phyloP scores from a whole-genome alignment of 1,140 invertebrate genomes.

The Neotoxoptera formosana region DNA sequence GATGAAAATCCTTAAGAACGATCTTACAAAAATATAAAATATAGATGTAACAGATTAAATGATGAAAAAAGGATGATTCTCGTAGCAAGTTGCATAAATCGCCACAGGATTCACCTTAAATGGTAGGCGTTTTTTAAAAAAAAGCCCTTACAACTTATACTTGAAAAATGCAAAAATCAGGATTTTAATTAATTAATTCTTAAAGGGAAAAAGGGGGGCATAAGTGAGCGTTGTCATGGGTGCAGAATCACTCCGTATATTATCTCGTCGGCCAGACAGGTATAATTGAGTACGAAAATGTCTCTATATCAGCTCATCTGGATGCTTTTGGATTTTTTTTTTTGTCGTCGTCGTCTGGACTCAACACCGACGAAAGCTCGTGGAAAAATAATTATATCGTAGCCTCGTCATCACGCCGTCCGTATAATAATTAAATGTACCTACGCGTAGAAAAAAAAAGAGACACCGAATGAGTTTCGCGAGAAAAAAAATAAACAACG shows the following conservation, averaged over 20 bases:
- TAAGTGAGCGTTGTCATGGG: neutral
- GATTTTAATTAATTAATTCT: neutral
- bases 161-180: neutral
- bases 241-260: neutral
- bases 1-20: too few species aligned
- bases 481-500: conserved; percentile 5
- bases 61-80: too few species aligned
- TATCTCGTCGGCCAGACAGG: neutral
- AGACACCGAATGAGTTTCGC: neutral
- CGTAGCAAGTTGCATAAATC: too few species aligned
- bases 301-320: neutral
- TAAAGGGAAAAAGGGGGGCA: neutral
- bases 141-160: neutral
- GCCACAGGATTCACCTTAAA: neutral
- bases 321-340: neutral
- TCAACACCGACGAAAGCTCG: neutral
- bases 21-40: too few species aligned
- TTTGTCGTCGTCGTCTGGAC: neutral
- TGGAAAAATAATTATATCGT: neutral
- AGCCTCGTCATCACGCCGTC: neutral
- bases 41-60: too few species aligned
- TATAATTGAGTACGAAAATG: neutral
- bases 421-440: neutral
- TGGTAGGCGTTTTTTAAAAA: too few species aligned
- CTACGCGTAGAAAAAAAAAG: neutral